These are phyloP conservation scores for Neogale vison DNA, from an alignment of 2,113 vertebrate species.

Conservation along the genomic window DNA sequence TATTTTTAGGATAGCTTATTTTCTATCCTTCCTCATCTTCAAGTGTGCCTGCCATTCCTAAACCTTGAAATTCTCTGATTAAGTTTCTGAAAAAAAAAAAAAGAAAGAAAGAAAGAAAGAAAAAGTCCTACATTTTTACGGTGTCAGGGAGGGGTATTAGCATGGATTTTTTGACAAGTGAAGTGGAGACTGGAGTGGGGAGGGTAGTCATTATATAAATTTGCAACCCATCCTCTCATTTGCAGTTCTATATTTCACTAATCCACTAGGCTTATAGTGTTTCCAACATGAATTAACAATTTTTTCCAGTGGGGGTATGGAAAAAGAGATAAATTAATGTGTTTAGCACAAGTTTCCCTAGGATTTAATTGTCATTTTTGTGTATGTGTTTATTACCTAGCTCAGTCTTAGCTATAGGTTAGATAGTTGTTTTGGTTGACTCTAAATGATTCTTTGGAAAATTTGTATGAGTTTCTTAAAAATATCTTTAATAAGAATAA, in stretches of 20 bases:
- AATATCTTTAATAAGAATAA: background rate
- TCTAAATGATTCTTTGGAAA: background rate
- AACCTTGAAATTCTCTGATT: background rate
- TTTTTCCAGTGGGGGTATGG: background rate
- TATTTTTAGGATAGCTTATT: background rate
- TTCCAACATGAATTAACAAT: background rate
- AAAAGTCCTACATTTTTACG: background rate
- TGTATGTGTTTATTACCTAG: background rate
- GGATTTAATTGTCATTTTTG: background rate
- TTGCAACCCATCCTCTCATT: background rate
- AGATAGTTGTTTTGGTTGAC: background rate
- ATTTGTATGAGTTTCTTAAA: background rate
- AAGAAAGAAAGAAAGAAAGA: background rate
- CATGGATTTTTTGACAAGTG: background rate
- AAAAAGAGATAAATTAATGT: background rate
- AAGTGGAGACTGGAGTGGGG: background rate
- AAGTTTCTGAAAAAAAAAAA: background rate
- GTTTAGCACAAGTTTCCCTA: background rate
- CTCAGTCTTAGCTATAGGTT: background rate
- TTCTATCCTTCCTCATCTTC: background rate
- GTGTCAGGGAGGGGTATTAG: background rate
- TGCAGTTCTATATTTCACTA: background rate
- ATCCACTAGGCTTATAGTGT: background rate
- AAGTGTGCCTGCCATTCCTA: background rate
- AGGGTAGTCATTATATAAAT: background rate